These are phyloP conservation scores for Chironomus tepperi DNA, from an alignment of 1,140 invertebrate species.

Conservation along the genomic window DNA sequence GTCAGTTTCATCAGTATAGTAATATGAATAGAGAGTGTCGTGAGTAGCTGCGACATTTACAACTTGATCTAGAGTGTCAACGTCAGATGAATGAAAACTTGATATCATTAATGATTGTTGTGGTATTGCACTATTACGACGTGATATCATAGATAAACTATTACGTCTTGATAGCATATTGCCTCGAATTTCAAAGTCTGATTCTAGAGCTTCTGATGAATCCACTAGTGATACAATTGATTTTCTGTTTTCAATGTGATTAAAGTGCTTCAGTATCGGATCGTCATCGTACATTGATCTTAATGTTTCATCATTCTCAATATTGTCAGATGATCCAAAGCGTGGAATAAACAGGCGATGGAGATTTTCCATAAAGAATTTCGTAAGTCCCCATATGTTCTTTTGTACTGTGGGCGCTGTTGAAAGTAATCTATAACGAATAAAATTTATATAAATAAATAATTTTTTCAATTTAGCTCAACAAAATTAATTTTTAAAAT, in stretches of 20 bases:
- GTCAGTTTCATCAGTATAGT: slow-evolving; percentile 73
- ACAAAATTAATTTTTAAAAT: too few relatives aligned
- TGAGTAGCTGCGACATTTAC: slow-evolving; percentile 73
- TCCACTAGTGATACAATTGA: not conserved
- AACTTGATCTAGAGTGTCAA: slow-evolving; percentile 80
- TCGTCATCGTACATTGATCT: not conserved
- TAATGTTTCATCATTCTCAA: not conserved
- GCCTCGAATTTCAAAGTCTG: not conserved
- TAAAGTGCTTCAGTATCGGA: not conserved
- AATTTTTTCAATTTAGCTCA: too few relatives aligned
- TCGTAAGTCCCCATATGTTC: not conserved
- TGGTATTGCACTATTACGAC: not conserved
- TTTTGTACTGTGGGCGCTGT: slow-evolving; percentile 17
- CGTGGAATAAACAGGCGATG: not conserved
- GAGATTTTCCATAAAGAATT: not conserved
- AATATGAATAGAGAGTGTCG: slow-evolving; percentile 81
- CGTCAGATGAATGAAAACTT: slow-evolving; percentile 38
- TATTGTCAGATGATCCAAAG: not conserved
- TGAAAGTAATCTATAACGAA: slow-evolving; percentile 20
- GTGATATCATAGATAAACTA: not conserved
- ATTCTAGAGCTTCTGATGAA: not conserved
- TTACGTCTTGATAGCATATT: not conserved
- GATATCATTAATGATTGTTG: not conserved
- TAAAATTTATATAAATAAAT: not conserved
- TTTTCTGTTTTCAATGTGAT: slow-evolving; percentile 24